Percentiles rank a stretch among this genome's conserved stretches.
These are phyloP conservation scores for Drosophila mercatorum DNA, from an alignment of 2,888 invertebrate species.

Conservation along the genomic window DNA sequence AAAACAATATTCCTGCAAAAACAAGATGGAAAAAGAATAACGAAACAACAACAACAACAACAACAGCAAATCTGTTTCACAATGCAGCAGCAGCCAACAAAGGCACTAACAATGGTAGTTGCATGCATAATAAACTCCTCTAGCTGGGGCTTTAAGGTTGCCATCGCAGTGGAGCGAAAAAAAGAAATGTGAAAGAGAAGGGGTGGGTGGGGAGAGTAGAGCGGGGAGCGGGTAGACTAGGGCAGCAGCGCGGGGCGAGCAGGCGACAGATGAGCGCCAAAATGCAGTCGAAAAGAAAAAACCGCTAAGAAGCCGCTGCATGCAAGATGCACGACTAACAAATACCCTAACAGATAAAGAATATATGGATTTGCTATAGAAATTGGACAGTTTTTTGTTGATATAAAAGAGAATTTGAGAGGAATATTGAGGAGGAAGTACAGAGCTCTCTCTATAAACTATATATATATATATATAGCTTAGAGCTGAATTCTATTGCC, in stretches of 20 bases:
- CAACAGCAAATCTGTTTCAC: slow-evolving; percentile 41
- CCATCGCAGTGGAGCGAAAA: slow-evolving; percentile 11
- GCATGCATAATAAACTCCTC: slow-evolving; percentile 69
- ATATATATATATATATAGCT: too few species aligned
- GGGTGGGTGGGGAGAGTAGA: not conserved
- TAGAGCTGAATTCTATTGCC: too few species aligned
- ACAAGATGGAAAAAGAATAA: slow-evolving; percentile 22
- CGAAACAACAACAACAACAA: slow-evolving; percentile 11
- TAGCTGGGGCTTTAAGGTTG: slow-evolving; percentile 40
- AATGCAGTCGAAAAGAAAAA: slow-evolving; percentile 25
- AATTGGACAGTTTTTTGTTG: too few species aligned
- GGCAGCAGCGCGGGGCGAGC: not conserved
- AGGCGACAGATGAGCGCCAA: slow-evolving; percentile 20
- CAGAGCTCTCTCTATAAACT: too few species aligned
- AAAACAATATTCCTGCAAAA: slow-evolving; percentile 59
- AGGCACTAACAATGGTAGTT: slow-evolving; percentile 54
- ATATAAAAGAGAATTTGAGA: too few species aligned
- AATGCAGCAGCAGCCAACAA: slow-evolving; percentile 41
- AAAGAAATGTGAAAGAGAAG: not conserved
- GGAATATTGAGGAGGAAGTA: too few species aligned
- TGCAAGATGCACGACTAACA: not conserved
- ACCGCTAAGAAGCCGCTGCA: slow-evolving; percentile 1
- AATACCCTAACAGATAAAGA: not conserved
- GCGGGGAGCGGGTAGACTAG: not conserved
- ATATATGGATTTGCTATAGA: too few species aligned